A percentile compares a stretch with the other conserved stretches of the same genome.
Evolutionary conservation across 2,797 vertebrate genomes (phyloP).

Genomic region (Sebastes flavidus): DNA sequence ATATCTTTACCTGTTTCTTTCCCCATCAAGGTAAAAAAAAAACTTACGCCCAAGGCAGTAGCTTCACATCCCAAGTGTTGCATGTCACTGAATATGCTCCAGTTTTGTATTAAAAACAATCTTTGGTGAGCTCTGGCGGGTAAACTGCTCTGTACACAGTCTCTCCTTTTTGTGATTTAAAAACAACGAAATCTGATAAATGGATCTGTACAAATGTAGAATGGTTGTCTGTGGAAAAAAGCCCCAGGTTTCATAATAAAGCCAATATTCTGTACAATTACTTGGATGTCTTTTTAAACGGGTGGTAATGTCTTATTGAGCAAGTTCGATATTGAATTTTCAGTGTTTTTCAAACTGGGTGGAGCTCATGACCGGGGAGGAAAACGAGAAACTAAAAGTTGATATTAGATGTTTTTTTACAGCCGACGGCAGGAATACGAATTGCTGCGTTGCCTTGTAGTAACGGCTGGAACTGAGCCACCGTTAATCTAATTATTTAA

Average conservation of each 20-base stretch:
- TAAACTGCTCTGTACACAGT: conserved; percentile 46
- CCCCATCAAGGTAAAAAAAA: not conserved
- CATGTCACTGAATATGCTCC: conserved; percentile 48
- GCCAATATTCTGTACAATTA: conserved; percentile 88
- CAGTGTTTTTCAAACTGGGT: not conserved
- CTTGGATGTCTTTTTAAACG: conserved; percentile 20
- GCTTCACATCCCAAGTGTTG: conserved; percentile 3
- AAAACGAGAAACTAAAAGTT: not conserved
- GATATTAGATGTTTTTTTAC: not conserved
- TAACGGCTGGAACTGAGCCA: not conserved
- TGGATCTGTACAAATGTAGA: conserved; percentile 88
- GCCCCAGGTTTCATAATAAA: conserved; percentile 94
- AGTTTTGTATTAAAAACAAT: conserved; percentile 65
- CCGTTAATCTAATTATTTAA: not conserved
- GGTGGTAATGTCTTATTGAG: not conserved
- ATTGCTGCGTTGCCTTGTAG: not conserved
- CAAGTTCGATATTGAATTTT: not conserved
- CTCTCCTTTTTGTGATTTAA: conserved; percentile 56
- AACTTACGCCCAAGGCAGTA: not conserved
- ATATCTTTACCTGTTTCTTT: not conserved
- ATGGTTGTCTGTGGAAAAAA: conserved; percentile 87
- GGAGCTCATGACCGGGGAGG: not conserved
- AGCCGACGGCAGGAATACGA: not conserved
- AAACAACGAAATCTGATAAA: conserved; percentile 54
- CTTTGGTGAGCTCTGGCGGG: conserved; percentile 54